phyloP scores from a whole-genome alignment of 2,888 invertebrate species.

The Rhyacophila evoluta region DNA sequence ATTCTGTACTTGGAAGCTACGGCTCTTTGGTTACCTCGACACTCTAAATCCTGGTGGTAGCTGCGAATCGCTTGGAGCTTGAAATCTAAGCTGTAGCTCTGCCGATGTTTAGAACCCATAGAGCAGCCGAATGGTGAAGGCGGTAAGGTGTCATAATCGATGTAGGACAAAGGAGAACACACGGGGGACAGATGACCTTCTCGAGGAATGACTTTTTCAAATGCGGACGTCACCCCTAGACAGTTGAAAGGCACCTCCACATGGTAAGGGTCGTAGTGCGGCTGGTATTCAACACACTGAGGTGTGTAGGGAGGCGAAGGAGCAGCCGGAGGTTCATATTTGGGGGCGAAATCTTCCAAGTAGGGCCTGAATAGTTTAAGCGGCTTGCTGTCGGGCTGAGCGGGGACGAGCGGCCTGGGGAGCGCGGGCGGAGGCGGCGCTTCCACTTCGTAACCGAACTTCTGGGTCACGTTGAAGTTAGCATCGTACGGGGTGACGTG shows the following conservation, averaged over 20 bases:
- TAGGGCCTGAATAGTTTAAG: conserved; percentile 85
- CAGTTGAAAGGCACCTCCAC: conserved; percentile 64
- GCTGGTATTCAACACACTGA: conserved; percentile 68
- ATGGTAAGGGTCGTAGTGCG: conserved; percentile 60
- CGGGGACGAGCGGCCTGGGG: conserved; percentile 58
- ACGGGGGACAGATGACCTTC: conserved; percentile 12
- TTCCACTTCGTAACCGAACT: conserved; percentile 59
- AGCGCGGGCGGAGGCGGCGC: conserved; percentile 58
- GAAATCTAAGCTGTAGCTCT: conserved; percentile 66
- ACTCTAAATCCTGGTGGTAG: conserved; percentile 59
- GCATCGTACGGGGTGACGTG: conserved; percentile 57
- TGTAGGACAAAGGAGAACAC: conserved; percentile 21
- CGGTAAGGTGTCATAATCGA: background rate
- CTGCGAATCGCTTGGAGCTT: conserved; percentile 64
- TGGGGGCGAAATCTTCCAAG: conserved; percentile 71
- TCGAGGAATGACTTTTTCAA: conserved; percentile 66
- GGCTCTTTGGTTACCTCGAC: conserved; percentile 59
- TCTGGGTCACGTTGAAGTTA: conserved; percentile 56
- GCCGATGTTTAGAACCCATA: conserved; percentile 17
- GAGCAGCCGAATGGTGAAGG: background rate
- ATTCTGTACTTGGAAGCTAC: conserved; percentile 66
- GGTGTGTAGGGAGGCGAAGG: conserved; percentile 57
- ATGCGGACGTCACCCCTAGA: conserved; percentile 65
- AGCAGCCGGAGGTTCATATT: conserved; percentile 58
- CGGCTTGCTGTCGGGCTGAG: conserved; percentile 70